phyloP scores from a whole-genome alignment of 2,888 invertebrate genomes.

The Trachelus troglodyta region DNA sequence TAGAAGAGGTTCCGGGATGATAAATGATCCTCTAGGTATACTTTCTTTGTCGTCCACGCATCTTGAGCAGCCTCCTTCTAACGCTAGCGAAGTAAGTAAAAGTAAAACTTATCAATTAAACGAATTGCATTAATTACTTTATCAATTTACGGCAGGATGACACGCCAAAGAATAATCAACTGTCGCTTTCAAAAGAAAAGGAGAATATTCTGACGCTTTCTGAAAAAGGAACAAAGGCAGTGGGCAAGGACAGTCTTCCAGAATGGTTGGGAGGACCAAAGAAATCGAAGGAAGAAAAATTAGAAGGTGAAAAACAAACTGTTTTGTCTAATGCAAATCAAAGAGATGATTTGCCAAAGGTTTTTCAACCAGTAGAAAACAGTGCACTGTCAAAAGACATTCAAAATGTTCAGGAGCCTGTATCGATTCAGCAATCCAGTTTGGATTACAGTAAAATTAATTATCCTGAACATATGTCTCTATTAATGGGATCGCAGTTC shows the following conservation, averaged over 20 bases:
- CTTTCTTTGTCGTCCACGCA: slow-evolving; percentile 29
- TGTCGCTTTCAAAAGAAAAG: neutral
- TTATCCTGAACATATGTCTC: slow-evolving; percentile 36
- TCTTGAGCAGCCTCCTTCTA: neutral
- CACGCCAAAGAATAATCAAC: slow-evolving; percentile 10
- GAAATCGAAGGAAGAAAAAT: slow-evolving; percentile 32
- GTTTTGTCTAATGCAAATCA: neutral
- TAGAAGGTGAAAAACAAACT: slow-evolving; percentile 23
- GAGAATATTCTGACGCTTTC: slow-evolving; percentile 14
- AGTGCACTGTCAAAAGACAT: neutral
- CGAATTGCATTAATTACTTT: neutral
- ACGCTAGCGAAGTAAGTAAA: neutral
- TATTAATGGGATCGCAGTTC: slow-evolving; percentile 46
- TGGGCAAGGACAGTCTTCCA: slow-evolving; percentile 46
- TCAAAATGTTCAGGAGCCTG: neutral
- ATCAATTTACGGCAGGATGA: slow-evolving; percentile 4
- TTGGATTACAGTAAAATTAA: slow-evolving; percentile 7
- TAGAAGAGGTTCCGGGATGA: slow-evolving; percentile 39
- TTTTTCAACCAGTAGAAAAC: neutral
- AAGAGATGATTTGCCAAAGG: neutral
- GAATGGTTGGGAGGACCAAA: slow-evolving; percentile 56
- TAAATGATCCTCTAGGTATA: slow-evolving; percentile 55
- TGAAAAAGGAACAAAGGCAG: slow-evolving; percentile 11
- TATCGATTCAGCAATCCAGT: neutral
- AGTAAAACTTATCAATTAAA: neutral